Evolutionary conservation across 2,888 invertebrate species (phyloP).

Genomic region (Druceiella hillmani): DNA sequence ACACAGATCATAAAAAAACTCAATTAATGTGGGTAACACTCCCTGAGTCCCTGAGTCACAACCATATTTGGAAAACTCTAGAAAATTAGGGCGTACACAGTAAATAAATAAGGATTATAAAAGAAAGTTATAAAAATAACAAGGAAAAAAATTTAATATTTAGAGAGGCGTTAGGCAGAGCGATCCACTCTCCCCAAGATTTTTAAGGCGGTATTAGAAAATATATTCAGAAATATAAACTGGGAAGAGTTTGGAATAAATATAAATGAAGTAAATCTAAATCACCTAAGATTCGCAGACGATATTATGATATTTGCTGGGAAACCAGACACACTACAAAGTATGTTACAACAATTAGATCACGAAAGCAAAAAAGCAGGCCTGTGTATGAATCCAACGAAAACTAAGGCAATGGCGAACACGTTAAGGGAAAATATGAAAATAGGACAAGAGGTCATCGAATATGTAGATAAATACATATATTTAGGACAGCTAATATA

Average conservation of each 20-base stretch:
- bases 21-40: conserved; percentile 8
- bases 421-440: too few species aligned
- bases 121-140: too few species aligned
- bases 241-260: conserved; percentile 13
- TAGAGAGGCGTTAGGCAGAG: conserved; percentile 8
- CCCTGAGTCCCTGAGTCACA: conserved; percentile 13
- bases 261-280: conserved; percentile 13
- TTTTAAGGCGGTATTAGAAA: conserved; percentile 16
- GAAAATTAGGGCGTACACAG: too few species aligned
- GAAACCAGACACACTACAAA: conserved; percentile 5
- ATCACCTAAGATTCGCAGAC: conserved; percentile 14
- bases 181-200: conserved; percentile 16
- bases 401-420: too few species aligned
- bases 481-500: too few species aligned
- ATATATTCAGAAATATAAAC: conserved; percentile 13
- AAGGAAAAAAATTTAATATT: conserved; percentile 4
- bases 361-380: conserved; percentile 12
- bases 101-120: too few species aligned
- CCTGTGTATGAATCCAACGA: conserved; percentile 9
- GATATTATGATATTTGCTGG: conserved; percentile 13
- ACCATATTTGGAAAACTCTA: too few species aligned
- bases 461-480: too few species aligned
- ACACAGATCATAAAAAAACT: conserved; percentile 14
- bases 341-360: conserved; percentile 11
- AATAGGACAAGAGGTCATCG: too few species aligned